Evolutionary conservation across 2,888 invertebrate genomes (phyloP).

Genomic region (Sarcophaga variegata): DNA sequence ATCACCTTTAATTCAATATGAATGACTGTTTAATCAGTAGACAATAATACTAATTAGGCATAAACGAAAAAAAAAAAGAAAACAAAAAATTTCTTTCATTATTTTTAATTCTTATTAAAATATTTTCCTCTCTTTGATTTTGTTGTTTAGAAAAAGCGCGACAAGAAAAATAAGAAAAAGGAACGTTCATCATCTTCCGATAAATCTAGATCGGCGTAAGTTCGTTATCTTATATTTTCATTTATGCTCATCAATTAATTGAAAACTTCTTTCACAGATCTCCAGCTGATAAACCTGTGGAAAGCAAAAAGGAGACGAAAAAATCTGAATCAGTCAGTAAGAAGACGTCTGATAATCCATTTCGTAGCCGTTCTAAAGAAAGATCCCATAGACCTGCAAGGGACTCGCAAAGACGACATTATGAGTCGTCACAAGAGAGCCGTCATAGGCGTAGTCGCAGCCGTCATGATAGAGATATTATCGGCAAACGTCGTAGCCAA

Average conservation of each 20-base stretch:
- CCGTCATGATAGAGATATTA: conserved; percentile 33
- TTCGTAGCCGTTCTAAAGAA: conserved; percentile 77
- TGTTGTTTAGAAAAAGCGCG: conserved; percentile 84
- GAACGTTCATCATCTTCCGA: conserved; percentile 83
- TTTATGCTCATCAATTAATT: neutral
- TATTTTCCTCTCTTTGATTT: conserved; percentile 51
- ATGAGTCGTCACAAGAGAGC: conserved; percentile 72
- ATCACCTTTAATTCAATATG: conserved; percentile 23
- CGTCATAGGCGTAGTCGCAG: conserved; percentile 59
- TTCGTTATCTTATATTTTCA: conserved; percentile 3
- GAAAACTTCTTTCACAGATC: conserved; percentile 72
- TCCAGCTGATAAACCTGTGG: conserved; percentile 62
- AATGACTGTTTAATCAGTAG: conserved; percentile 16
- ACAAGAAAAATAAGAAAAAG: conserved; percentile 84
- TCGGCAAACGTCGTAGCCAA: conserved; percentile 36
- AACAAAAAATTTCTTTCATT: neutral
- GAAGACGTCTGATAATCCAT: conserved; percentile 73
- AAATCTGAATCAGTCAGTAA: conserved; percentile 58
- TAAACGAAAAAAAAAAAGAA: neutral
- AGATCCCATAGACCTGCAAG: conserved; percentile 67
- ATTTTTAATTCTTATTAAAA: conserved; percentile 17
- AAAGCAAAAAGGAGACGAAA: conserved; percentile 48
- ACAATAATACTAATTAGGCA: neutral
- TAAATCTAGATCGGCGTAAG: conserved; percentile 84
- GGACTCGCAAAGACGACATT: conserved; percentile 65